Base-by-base conservation (phyloP, 2,888 invertebrate genomes). In the Himalopsyche tibetana region DNA sequence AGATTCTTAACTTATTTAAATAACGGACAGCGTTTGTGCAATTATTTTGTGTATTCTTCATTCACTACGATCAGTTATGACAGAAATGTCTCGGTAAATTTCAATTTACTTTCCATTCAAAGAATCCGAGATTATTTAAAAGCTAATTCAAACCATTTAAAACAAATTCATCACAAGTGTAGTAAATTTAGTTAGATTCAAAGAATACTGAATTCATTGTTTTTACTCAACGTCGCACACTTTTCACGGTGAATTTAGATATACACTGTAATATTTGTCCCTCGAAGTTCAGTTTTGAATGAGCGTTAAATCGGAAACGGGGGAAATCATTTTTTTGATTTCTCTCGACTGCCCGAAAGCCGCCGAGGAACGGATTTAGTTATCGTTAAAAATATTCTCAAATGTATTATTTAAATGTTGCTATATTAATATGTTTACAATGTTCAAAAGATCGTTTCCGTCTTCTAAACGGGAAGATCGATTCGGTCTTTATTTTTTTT, bases 41-140 rank as follows among this genome's bases (percentile, higher is more conserved):
- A 74, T 74, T 74, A 74, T 74, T 74, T 74, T 74, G 74, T 74
- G 28, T 74, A 38, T 74, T 74, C 74, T 74, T 36, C 74, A 38
- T 38, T 74, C 36, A 74, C 69, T 69, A 4, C 38, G 36, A 36
- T 15, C 36, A 4, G 19, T 74, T 74, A 74, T 11, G 19, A 63
- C 38, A 3, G 15, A n/a, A 36, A 38, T 38, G 15, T 74, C 38
- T 74, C 74, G 38, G 74, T 74, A 38, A 12, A 36, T 74, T 74
- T 38, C 36, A 38, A 74, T 74, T 74, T 74, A 74, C 4, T 74
- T 74, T 15, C 74, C 5, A 74, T 38, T 74, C 74, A 36, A 74
- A 38, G 38, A 74, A 12, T 74, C 36, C 4, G 12, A 15, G 11
- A 11, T 15, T 36, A 12, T 38, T 74, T 38, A 15, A 15, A 51